Percentiles rank a stretch among this genome's conserved stretches.
Evolutionary conservation across 2,888 invertebrate genomes (phyloP).

Genomic region (Pyrgus malvae): DNA sequence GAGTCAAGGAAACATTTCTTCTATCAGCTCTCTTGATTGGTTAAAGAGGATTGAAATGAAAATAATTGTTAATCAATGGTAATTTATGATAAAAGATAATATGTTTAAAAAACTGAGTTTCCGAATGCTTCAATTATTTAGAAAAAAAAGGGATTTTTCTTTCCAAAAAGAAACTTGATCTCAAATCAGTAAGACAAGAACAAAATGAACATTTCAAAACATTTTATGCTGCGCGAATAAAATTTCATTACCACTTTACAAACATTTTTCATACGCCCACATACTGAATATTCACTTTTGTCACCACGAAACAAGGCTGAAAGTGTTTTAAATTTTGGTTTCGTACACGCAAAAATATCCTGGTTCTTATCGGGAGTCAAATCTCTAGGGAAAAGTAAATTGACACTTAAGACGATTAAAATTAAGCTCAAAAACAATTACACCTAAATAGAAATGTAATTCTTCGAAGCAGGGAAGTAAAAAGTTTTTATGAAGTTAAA

Average conservation of each 20-base stretch:
- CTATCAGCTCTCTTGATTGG: too few relatives aligned
- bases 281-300: background rate
- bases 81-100: too few relatives aligned
- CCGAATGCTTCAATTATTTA: too few relatives aligned
- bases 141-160: too few relatives aligned
- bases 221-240: conserved; percentile 13
- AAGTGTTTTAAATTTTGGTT: background rate
- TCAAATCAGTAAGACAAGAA: conserved; percentile 2
- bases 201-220: conserved; percentile 10
- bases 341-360: background rate
- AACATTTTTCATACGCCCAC: background rate
- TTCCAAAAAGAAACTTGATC: conserved; percentile 8
- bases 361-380: conserved; percentile 4
- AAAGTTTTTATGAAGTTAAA: conserved; percentile 11
- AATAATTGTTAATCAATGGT: too few relatives aligned
- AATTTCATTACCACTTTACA: conserved; percentile 5
- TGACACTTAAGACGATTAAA: conserved; percentile 22
- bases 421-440: conserved; percentile 18
- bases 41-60: too few relatives aligned
- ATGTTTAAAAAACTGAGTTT: too few relatives aligned
- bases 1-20: too few relatives aligned
- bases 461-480: background rate
- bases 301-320: background rate
- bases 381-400: conserved; percentile 18
- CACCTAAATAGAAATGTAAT: conserved; percentile 1